Evolutionary conservation across 1,140 invertebrate genomes (phyloP), one percentile per base, ranked within the genome.

Genomic region (Panagrolaimus sp.): DNA sequence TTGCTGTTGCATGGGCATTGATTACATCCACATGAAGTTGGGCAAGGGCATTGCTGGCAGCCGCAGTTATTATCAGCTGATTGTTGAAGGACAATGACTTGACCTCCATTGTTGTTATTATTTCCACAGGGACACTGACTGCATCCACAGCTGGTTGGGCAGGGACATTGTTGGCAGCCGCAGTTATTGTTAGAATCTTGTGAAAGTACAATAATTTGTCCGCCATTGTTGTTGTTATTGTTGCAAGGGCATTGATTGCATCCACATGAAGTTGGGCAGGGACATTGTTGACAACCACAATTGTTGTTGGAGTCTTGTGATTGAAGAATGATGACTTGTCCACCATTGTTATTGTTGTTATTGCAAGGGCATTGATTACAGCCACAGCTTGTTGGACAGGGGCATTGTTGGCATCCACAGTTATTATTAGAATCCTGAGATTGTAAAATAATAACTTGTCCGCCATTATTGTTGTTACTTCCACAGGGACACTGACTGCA

Each of bases 131-230:
- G 52, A 14, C 52, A 58, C 17, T 58, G 52, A 9, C 1, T 24
- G 5, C 52, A 58, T 1, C 52, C 52, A 24, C 52, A 58, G 1
- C 14, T 4, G 4, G 52, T 58, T 28, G 52, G 52, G 14, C 52
- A 58, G 3, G 52, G 52, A n/a, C 52, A 58, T 14, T 58, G 52
- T 4, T 58, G 21, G 17, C 52, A 58, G 14, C 52, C 52, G 17
- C 52, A 58, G 52, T 58, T 58, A 21, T 58, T 58, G 52, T 58
- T 58, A 8, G 52, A 21, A 8, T 58, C 52, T 14, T 58, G 52
- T 21, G 21, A 28, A 28, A 58, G 52, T 2, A 58, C 17, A 6
- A 58, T 58, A 14, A 58, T 21, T 28, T 58, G 52, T 12, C 52
- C 52, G 17, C 52, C 52, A 21, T 52, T 52, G 48, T 52, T 52